These are phyloP conservation scores for Toxotes jaculatrix DNA, from an alignment of 2,113 vertebrate genomes.

Conservation along the genomic window DNA sequence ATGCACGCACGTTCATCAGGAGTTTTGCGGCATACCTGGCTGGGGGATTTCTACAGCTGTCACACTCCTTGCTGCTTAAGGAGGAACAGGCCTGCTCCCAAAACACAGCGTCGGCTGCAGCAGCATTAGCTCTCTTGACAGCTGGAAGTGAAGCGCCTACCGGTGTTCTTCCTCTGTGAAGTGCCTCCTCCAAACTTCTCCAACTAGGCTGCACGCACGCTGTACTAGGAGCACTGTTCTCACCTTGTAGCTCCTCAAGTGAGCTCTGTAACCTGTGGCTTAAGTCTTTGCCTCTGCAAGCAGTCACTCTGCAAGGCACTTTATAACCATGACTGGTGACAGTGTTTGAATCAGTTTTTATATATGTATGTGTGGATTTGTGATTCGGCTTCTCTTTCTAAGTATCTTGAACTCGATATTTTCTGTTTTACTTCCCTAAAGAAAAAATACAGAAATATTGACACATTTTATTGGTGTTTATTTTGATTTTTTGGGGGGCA, in stretches of 20 bases:
- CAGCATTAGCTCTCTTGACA: constrained; percentile 64
- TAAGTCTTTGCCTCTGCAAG: background rate
- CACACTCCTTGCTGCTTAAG: constrained; percentile 69
- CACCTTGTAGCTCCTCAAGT: constrained; percentile 30
- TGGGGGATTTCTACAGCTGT: constrained; percentile 81
- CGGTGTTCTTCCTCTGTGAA: constrained; percentile 64
- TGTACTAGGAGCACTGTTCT: constrained; percentile 36
- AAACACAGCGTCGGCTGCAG: constrained; percentile 56
- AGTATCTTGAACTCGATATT: no score
- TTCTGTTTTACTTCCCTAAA: no score
- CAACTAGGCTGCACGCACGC: constrained; percentile 39
- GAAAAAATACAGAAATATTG: no score
- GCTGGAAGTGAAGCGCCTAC: constrained; percentile 66
- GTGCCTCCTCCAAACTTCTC: constrained; percentile 72
- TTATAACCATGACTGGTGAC: background rate
- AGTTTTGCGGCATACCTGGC: constrained; percentile 69
- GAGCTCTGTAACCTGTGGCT: constrained; percentile 16
- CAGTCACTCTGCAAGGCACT: background rate
- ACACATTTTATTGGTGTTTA: no score
- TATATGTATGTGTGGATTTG: background rate
- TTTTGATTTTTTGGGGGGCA: no score
- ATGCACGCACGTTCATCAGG: constrained; percentile 48
- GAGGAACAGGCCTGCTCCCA: constrained; percentile 70
- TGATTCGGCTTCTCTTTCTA: no score
- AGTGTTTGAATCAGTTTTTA: background rate